Evolutionary conservation across 1,140 invertebrate genomes (phyloP).

Genomic region (Cotesia vestalis): DNA sequence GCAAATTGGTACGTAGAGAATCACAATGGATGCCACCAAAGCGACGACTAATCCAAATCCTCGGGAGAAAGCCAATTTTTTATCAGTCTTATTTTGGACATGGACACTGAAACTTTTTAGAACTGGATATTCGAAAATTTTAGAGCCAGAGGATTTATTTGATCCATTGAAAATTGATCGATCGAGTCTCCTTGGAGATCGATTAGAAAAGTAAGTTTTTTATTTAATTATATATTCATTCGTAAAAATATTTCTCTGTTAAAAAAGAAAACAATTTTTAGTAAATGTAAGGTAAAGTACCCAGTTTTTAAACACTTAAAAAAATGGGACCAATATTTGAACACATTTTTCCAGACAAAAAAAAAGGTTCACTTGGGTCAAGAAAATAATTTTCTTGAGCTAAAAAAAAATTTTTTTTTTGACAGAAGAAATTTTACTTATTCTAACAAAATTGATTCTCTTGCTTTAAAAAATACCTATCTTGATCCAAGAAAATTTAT

Average conservation of each 20-base stretch:
- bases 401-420: too few relatives aligned
- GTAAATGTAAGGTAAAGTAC: too few relatives aligned
- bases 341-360: too few relatives aligned
- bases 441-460: too few relatives aligned
- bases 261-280: too few relatives aligned
- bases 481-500: too few relatives aligned
- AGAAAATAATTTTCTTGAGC: too few relatives aligned
- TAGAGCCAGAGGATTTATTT: slow-evolving; percentile 69
- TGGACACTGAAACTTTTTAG: slow-evolving; percentile 69
- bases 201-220: slow-evolving; percentile 56
- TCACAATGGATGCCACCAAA: slow-evolving; percentile 49
- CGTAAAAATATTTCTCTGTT: not conserved
- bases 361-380: too few relatives aligned
- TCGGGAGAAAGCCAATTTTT: slow-evolving; percentile 46
- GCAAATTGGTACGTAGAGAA: not conserved
- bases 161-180: slow-evolving; percentile 66
- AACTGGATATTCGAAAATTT: slow-evolving; percentile 66
- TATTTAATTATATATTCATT: not conserved
- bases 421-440: too few relatives aligned
- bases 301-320: too few relatives aligned
- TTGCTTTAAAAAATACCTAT: too few relatives aligned
- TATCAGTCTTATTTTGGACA: slow-evolving; percentile 53
- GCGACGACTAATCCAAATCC: slow-evolving; percentile 48
- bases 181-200: slow-evolving; percentile 60
- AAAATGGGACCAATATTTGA: too few relatives aligned